phyloP scores from a whole-genome alignment of 2,797 vertebrate species.

The Muscicapa striata region DNA sequence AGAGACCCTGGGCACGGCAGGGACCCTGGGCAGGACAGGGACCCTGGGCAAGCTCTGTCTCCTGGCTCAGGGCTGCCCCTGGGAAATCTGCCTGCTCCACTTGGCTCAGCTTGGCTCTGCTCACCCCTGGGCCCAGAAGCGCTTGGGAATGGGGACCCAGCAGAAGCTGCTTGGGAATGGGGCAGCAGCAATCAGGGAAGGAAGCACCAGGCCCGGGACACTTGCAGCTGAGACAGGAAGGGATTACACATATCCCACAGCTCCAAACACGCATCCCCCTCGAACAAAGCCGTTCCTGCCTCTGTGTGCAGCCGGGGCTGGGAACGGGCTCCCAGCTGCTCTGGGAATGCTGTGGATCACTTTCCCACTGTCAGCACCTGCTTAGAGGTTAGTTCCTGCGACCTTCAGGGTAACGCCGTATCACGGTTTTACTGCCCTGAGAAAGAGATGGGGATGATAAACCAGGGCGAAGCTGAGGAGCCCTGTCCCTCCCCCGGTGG shows the following conservation, averaged over 20 bases:
- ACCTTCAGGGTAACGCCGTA: background rate
- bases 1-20: background rate
- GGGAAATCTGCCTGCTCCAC: background rate
- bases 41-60: background rate
- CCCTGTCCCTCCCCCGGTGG: background rate
- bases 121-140: background rate
- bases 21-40: background rate
- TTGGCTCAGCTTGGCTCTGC: fast-evolving
- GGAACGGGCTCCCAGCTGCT: constrained; percentile 39
- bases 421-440: constrained; percentile 24
- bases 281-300: constrained; percentile 5
- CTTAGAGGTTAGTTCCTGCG: constrained; percentile 46
- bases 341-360: constrained; percentile 9
- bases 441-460: constrained; percentile 25
- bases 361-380: constrained; percentile 70
- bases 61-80: background rate
- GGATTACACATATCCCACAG: constrained; percentile 51
- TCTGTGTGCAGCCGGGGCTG: background rate
- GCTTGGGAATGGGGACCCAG: background rate
- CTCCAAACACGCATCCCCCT: background rate
- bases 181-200: background rate
- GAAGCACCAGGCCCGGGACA: background rate
- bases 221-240: constrained; percentile 47
- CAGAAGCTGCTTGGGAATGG: background rate
- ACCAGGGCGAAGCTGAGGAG: background rate